Conservation (phyloP, 2,113 vertebrate species). For the Balaeniceps rex region DNA sequence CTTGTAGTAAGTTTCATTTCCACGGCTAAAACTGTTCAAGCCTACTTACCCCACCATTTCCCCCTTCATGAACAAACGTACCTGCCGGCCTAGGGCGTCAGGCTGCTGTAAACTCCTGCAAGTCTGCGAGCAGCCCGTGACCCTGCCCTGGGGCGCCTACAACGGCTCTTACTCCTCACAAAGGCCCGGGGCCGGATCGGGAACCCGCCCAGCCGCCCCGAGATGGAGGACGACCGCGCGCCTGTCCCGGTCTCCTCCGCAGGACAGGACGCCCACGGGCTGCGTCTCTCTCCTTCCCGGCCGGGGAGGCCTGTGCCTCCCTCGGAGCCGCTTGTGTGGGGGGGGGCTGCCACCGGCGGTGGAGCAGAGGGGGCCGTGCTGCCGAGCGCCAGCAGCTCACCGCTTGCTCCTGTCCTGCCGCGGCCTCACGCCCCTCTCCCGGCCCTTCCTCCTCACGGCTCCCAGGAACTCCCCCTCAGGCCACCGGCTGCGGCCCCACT, state of each 20-base stretch:
- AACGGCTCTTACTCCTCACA: neutral
- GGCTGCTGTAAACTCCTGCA: neutral
- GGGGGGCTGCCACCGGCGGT: too few relatives aligned
- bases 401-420: neutral
- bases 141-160: fast-evolving
- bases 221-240: neutral
- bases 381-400: neutral
- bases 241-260: neutral
- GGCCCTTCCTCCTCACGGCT: neutral
- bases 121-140: neutral
- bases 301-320: neutral
- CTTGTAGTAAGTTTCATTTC: neutral
- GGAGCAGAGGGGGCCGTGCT: neutral
- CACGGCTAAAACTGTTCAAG: neutral
- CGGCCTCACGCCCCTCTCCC: too few relatives aligned
- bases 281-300: too few relatives aligned
- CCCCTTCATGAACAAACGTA: fast-evolving
- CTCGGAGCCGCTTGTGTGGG: neutral
- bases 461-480: neutral
- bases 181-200: neutral
- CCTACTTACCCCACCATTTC: neutral
- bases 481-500: neutral
- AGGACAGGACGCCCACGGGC: neutral
- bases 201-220: neutral
- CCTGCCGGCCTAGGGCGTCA: neutral